A percentile compares a stretch with the other conserved stretches of the same genome.
These are phyloP conservation scores for Rhabdornis inornatus DNA, from an alignment of 2,113 vertebrate species.

Conservation along the genomic window DNA sequence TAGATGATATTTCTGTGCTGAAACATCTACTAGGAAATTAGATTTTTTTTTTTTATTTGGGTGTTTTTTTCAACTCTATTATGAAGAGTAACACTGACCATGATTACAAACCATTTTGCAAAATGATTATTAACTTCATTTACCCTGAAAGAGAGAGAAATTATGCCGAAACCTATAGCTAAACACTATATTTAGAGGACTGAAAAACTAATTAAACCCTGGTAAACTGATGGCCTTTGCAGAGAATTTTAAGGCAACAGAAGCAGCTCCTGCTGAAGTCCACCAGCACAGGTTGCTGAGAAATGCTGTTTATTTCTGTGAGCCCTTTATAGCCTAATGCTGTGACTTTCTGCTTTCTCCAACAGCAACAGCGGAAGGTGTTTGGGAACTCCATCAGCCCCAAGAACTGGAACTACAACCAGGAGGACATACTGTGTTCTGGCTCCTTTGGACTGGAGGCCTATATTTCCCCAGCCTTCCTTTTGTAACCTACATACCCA, in stretches of 20 bases:
- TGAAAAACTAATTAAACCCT: not conserved
- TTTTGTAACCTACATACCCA: rapidly evolving
- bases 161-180: not conserved
- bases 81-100: not conserved
- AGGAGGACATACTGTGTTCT: not conserved
- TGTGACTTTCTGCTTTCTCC: not conserved
- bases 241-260: not conserved
- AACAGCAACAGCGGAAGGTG: not conserved
- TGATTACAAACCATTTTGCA: not conserved
- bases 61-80: not conserved
- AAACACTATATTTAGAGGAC: not conserved
- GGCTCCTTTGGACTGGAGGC: not conserved
- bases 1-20: not conserved
- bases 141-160: not conserved
- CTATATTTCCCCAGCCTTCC: not conserved
- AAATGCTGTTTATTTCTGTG: not conserved
- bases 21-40: not conserved
- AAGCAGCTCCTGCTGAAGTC: not conserved
- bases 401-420: not conserved
- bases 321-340: not conserved
- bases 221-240: not conserved
- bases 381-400: not conserved
- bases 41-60: too few species aligned
- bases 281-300: not conserved
- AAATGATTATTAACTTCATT: not conserved